phyloP scores from a whole-genome alignment of 2,888 invertebrate genomes.

The Eupithecia centaureata region DNA sequence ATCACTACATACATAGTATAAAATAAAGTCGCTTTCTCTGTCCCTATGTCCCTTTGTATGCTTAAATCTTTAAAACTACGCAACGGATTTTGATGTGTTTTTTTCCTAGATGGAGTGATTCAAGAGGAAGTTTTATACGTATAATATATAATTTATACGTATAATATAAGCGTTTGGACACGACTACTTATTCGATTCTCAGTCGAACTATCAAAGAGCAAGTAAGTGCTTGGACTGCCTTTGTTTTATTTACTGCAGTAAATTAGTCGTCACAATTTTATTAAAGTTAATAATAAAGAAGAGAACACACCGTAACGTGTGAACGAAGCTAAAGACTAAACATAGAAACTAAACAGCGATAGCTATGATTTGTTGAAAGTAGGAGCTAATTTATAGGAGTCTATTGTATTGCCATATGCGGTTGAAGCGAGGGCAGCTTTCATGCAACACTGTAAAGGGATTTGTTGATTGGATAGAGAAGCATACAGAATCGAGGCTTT shows the following conservation, averaged over 20 bases:
- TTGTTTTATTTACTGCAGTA: not conserved
- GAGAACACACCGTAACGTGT: not conserved
- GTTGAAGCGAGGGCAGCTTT: not conserved
- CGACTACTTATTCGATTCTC: too few relatives aligned
- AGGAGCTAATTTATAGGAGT: conserved; percentile 17
- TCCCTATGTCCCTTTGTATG: too few relatives aligned
- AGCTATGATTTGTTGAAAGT: conserved; percentile 5
- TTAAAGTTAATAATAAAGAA: not conserved
- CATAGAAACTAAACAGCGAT: not conserved
- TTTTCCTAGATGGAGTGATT: too few relatives aligned
- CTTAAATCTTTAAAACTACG: too few relatives aligned
- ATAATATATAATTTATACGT: too few relatives aligned
- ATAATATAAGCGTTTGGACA: too few relatives aligned
- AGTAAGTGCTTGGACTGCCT: not conserved
- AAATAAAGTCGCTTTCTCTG: too few relatives aligned
- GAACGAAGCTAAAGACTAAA: conserved; percentile 2
- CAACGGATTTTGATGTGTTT: too few relatives aligned
- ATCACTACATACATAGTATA: too few relatives aligned
- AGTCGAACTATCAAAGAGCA: too few relatives aligned
- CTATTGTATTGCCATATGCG: conserved; percentile 14
- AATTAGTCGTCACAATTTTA: not conserved
- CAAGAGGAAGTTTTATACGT: too few relatives aligned
- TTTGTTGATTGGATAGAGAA: conserved; percentile 29
- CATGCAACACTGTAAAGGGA: conserved; percentile 29
- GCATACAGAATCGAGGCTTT: not conserved